Base-by-base conservation (phyloP, 1,140 invertebrate species). In the Mycetomoellerius zeteki region DNA sequence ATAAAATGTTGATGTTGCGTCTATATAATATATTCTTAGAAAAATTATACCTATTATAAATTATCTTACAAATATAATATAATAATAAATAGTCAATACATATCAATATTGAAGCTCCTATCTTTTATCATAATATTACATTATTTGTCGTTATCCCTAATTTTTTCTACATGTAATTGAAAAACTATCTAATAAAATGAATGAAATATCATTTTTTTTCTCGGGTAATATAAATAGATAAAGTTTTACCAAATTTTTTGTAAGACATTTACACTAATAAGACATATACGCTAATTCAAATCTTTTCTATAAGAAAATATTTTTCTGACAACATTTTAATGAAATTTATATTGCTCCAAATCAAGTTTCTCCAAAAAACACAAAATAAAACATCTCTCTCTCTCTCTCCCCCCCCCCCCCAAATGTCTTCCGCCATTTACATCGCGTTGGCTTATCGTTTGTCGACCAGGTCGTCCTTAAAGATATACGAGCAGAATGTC, bases 341-440 rank as follows among this genome's bases (percentile, higher is more conserved):
- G n/a, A 33, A 81, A 71, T 10, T 52, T 37, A 43, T 1, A 0
- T 54, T 0, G 37, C 4, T 24, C 37, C 10, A 43, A 30, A n/a
- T 5, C 37, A 56, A 43, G 52, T 81, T 56, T 80, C 24, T 24
- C 16, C 0, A 21, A 69, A 72, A 56, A 56, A 52, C 14, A 50
- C 6, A 43, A 80, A 14, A 27, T 60, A 69, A 69, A 86, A 24
- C 14, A 1, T 73, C 16, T 30, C 52, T 71, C 21, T 43, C 54
- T 58, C 12, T 75, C 27, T 43, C 52, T 58, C 19, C 56, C 8
- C 56, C 72, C 37, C 2, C 27, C 56, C 19, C 2, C n/a, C n/a
- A n/a, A n/a, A 71, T 58, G 60, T 62, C 88, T 87, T 85, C 88
- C 86, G 86, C 58, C 90, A 86, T 91, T 90, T 86, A 90, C 73